A percentile compares a stretch with the other conserved stretches of the same genome.
phyloP scores from a whole-genome alignment of 2,113 vertebrate species.

The Lathamus discolor region DNA sequence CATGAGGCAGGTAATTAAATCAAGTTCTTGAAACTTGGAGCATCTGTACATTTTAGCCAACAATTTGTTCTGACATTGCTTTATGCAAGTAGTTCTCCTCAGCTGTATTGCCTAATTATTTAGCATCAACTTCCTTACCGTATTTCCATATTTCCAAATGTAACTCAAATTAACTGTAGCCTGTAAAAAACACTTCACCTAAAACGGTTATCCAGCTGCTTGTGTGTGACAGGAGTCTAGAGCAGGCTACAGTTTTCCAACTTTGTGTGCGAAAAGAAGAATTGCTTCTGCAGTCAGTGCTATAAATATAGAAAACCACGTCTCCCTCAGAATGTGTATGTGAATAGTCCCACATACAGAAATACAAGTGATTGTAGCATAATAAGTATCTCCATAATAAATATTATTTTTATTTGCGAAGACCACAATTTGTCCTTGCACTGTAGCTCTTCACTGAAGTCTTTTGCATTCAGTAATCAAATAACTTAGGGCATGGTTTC shows the following conservation, averaged over 20 bases:
- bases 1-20: neutral
- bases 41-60: neutral
- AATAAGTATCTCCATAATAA: slow-evolving; percentile 5
- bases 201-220: neutral
- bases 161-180: neutral
- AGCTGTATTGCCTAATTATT: neutral
- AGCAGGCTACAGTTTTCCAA: neutral
- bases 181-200: neutral
- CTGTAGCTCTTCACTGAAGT: neutral
- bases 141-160: neutral
- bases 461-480: neutral
- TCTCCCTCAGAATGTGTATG: neutral
- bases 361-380: neutral
- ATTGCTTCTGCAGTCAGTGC: neutral
- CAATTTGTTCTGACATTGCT: neutral
- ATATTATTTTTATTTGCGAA: neutral
- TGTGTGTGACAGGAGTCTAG: neutral
- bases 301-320: neutral
- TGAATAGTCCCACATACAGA: neutral
- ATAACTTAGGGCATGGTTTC: neutral
- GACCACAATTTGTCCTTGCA: neutral
- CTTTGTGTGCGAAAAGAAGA: neutral
- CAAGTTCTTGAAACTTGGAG: neutral
- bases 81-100: neutral
- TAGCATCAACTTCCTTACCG: neutral